Percentiles rank a stretch among this genome's conserved stretches.
phyloP scores from a whole-genome alignment of 2,113 vertebrate species.

The Cairina moschata region DNA sequence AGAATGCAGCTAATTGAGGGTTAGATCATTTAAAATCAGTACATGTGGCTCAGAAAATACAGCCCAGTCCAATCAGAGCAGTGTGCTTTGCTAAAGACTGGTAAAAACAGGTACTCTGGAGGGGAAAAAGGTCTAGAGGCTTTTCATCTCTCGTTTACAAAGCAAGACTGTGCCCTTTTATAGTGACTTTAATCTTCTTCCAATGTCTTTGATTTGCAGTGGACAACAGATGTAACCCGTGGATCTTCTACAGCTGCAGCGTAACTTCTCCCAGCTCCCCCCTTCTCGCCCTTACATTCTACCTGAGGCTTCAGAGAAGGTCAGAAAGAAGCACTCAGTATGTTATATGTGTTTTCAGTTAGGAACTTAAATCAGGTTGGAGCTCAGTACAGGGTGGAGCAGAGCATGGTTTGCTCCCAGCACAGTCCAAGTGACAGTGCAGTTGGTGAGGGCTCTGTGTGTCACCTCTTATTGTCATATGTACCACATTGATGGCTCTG shows the following conservation, averaged over 20 bases:
- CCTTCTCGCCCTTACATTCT: neutral
- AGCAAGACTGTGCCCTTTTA: neutral
- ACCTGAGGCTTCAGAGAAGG: neutral
- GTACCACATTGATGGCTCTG: neutral
- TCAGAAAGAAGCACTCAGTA: neutral
- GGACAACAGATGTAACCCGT: neutral
- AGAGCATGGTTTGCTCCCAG: neutral
- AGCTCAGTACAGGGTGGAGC: neutral
- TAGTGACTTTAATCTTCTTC: neutral
- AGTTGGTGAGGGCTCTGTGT: neutral
- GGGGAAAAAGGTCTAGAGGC: neutral
- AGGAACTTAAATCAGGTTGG: neutral
- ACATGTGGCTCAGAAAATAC: neutral
- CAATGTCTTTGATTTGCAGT: neutral
- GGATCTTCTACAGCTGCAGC: neutral
- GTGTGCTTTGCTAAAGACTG: neutral
- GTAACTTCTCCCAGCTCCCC: neutral
- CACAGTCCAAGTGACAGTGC: neutral
- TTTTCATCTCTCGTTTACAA: neutral
- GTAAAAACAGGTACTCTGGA: neutral
- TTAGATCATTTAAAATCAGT: neutral
- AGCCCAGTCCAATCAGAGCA: neutral
- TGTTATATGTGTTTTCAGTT: neutral
- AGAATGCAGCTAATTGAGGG: neutral
- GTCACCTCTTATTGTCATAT: neutral